Evolutionary conservation across 2,113 vertebrate genomes (phyloP), one percentile per base, ranked within the genome.

Genomic region (Macquaria ambigua): DNA sequence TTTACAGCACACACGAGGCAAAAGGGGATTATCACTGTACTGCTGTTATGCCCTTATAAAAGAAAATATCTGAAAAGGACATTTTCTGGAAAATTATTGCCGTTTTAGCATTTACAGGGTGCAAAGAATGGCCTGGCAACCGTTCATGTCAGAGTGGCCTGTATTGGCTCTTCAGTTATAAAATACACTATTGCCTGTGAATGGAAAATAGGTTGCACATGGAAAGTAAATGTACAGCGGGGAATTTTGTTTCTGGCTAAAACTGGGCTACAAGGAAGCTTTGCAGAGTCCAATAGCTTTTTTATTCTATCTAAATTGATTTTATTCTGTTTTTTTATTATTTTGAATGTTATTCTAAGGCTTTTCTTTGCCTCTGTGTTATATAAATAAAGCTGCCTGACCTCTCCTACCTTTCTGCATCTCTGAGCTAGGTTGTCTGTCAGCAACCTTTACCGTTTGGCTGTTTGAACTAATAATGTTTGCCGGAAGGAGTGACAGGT

Each of bases 171-270:
- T 64, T 81, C 31, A 25, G 4, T 25, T 73, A 23, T 56, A 66
- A 59, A 88, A 71, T 31, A 68, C 72, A 61, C 62, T 20, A 15
- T n/a, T 82, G 86, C 50, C 31, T 52, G 39, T 41, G 52, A 81
- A 73, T 52, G 74, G 84, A 79, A 84, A 91, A 84, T 83, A 55
- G 59, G 34, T 86, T 83, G 43, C 83, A 85, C 64, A 71, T 82
- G 82, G 81, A 69, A 74, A 83, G 63, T 41, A 46, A 72, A 74
- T 31, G 18, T 59, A 55, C 21, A 74, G 2, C 18, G 16, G 21
- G 46, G 25, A 7, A 43, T 20, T 83, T 80, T 81, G 59, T 6
- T 58, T 56, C 76, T 46, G 31, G 18, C 52, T 41, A 20, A 50
- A 56, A 74, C 43, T 39, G 15, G 41, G 31, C 43, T 18, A 10